These are phyloP conservation scores for Hippoglossus hippoglossus DNA, from an alignment of 2,797 vertebrate species.

Conservation along the genomic window DNA sequence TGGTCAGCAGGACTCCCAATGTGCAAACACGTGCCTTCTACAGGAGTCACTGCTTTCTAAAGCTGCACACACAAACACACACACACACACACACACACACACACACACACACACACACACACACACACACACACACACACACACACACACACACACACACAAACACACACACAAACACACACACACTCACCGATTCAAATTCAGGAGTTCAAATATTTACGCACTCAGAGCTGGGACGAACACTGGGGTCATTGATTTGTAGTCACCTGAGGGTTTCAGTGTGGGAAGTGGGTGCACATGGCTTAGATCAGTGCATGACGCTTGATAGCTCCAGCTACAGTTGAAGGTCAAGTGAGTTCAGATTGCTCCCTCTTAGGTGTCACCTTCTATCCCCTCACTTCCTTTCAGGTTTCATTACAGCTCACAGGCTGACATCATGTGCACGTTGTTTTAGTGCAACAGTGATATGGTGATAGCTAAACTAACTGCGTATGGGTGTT, in stretches of 20 bases:
- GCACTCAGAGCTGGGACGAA: constrained; percentile 3
- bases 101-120: too few species aligned
- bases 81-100: too few species aligned
- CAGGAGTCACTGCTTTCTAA: constrained; percentile 2
- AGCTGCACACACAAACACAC: constrained; percentile 1
- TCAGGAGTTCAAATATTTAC: constrained; percentile 21
- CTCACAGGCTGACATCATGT: background rate
- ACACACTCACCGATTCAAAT: too few species aligned
- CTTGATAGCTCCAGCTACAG: constrained; percentile 11
- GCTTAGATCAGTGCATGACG: constrained; percentile 12
- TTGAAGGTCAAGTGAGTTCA: constrained; percentile 27
- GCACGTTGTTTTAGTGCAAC: too few species aligned
- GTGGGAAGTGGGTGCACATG: background rate
- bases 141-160: too few species aligned
- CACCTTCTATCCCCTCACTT: background rate
- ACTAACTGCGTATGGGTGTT: too few species aligned
- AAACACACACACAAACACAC: constrained; percentile 9
- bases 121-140: too few species aligned
- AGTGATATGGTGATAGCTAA: too few species aligned
- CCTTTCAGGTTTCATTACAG: background rate
- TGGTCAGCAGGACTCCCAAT: constrained; percentile 6
- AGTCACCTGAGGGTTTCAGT: background rate
- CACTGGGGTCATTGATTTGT: constrained; percentile 8
- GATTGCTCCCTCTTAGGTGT: background rate
- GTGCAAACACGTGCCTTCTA: constrained; percentile 10